A percentile compares a stretch with the other conserved stretches of the same genome.
Conservation (phyloP, 2,113 vertebrate genomes). For the Anthoscopus minutus region DNA sequence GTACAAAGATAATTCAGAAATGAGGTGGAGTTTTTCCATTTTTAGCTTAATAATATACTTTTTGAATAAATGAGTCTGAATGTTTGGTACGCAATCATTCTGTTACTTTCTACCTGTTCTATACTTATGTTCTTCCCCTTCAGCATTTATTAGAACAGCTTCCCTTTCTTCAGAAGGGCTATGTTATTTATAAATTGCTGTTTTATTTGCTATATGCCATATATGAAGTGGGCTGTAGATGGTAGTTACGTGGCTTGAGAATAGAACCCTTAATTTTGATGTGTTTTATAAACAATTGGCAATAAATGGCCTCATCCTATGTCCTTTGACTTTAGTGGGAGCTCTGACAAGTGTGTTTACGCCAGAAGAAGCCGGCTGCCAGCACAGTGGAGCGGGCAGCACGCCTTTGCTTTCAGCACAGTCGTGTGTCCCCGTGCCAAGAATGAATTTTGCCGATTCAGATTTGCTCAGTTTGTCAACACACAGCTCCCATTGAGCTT, state of each 20-base stretch:
- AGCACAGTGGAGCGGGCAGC: not conserved
- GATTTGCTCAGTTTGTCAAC: slow-evolving; percentile 43
- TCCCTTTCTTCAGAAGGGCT: not conserved
- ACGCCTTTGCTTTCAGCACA: not conserved
- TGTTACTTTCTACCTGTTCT: not conserved
- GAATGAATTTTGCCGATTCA: slow-evolving; percentile 23
- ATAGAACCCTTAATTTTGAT: slow-evolving; percentile 26
- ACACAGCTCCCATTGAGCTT: slow-evolving; percentile 12
- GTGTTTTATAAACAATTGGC: slow-evolving; percentile 48
- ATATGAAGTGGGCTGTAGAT: not conserved
- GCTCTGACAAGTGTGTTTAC: not conserved
- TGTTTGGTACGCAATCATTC: not conserved
- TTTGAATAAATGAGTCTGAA: not conserved
- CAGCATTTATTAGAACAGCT: not conserved
- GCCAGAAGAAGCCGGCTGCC: not conserved
- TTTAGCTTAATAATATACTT: not conserved
- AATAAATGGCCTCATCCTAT: slow-evolving; percentile 12
- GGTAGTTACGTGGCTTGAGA: slow-evolving; percentile 18
- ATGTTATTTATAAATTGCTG: not conserved
- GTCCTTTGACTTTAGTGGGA: not conserved
- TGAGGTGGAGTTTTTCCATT: not conserved
- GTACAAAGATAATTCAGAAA: not conserved
- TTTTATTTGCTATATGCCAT: slow-evolving; percentile 4
- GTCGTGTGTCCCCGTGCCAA: not conserved
- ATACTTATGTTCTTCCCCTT: not conserved